phyloP scores from a whole-genome alignment of 2,113 vertebrate species.

The Lepus europaeus region DNA sequence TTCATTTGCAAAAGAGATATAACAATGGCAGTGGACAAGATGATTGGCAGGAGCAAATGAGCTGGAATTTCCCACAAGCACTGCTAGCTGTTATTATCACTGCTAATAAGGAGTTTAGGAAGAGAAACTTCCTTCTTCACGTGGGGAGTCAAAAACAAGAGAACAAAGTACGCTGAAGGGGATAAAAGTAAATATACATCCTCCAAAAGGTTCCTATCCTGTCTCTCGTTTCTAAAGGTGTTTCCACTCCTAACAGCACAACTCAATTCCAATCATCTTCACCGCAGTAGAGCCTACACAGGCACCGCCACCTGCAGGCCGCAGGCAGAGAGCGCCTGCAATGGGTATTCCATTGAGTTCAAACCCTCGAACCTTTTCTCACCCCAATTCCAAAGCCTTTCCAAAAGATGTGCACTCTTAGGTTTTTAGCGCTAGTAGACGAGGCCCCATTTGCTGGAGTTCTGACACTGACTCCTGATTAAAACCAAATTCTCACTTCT shows the following conservation, averaged over 20 bases:
- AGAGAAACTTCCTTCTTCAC: not conserved
- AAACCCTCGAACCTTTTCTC: conserved; percentile 43
- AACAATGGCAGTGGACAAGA: not conserved
- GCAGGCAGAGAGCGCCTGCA: not conserved
- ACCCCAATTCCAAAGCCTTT: not conserved
- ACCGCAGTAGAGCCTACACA: conserved; percentile 46
- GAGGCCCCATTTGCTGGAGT: conserved; percentile 42
- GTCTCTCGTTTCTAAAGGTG: not conserved
- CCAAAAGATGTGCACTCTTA: conserved; percentile 51
- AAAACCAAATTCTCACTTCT: conserved; percentile 43
- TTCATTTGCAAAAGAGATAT: not conserved
- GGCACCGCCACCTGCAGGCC: conserved; percentile 81
- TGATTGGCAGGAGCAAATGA: not conserved
- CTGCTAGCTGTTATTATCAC: not conserved
- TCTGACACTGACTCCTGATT: conserved; percentile 13
- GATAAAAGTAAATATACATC: conserved; percentile 40
- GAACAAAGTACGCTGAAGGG: not conserved
- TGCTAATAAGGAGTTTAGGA: conserved; percentile 4
- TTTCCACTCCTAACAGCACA: conserved; percentile 61
- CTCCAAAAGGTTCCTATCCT: not conserved
- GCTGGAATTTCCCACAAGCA: not conserved
- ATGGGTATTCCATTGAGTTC: not conserved
- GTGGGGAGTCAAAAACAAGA: conserved; percentile 1
- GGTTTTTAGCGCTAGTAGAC: conserved; percentile 25
- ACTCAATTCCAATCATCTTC: not conserved